Evolutionary conservation across 2,888 invertebrate species (phyloP).

Genomic region (Mylabris sibirica): DNA sequence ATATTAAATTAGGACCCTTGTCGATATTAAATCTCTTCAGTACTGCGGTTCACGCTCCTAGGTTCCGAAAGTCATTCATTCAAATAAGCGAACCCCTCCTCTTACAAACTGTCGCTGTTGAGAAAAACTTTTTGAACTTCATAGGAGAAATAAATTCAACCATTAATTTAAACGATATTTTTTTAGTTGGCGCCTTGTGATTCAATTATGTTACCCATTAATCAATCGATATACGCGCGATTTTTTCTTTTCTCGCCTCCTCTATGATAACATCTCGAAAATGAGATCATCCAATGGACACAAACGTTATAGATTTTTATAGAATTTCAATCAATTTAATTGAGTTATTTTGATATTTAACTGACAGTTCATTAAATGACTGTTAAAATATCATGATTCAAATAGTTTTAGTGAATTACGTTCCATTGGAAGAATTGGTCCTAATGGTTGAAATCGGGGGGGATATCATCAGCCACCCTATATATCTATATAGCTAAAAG

Average conservation of each 20-base stretch:
- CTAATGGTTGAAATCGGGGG: slow-evolving; percentile 21
- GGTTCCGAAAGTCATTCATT: slow-evolving; percentile 52
- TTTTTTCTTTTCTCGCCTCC: slow-evolving; percentile 24
- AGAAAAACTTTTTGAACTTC: slow-evolving; percentile 51
- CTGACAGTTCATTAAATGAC: slow-evolving; percentile 44
- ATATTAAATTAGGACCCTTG: slow-evolving; percentile 57
- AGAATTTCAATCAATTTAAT: background rate
- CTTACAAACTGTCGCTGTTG: slow-evolving; percentile 55
- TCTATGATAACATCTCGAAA: slow-evolving; percentile 58
- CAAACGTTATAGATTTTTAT: no score
- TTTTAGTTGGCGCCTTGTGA: slow-evolving; percentile 59
- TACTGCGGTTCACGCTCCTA: slow-evolving; percentile 53
- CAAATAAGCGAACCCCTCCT: slow-evolving; percentile 54
- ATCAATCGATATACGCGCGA: slow-evolving; percentile 58
- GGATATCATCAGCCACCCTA: slow-evolving; percentile 57
- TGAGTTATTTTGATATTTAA: slow-evolving; percentile 3
- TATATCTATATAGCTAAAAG: slow-evolving; percentile 58
- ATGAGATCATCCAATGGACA: slow-evolving; percentile 50
- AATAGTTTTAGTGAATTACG: slow-evolving; percentile 53
- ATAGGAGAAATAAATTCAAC: slow-evolving; percentile 56
- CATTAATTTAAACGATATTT: slow-evolving; percentile 57
- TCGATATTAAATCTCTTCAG: slow-evolving; percentile 55
- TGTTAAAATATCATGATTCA: slow-evolving; percentile 51
- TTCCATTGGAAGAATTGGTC: slow-evolving; percentile 49
- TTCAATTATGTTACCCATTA: slow-evolving; percentile 61